Evolutionary conservation across 2,888 invertebrate species (phyloP).

Genomic region (Ochropleura plecta): DNA sequence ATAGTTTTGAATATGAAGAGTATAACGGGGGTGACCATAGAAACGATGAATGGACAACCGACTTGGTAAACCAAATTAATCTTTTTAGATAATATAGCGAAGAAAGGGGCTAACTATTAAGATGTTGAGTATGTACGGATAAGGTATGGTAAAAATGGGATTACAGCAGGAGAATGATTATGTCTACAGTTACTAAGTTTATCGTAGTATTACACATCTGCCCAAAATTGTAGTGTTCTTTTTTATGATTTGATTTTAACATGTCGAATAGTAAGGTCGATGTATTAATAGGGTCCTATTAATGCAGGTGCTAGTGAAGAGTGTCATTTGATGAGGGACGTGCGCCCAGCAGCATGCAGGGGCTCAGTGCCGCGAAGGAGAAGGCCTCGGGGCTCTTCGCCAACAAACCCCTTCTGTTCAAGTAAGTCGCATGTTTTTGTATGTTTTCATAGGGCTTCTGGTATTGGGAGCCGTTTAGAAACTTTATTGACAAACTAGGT

Average conservation of each 20-base stretch:
- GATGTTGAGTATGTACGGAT: not conserved
- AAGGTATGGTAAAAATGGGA: not conserved
- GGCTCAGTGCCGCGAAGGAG: conserved; percentile 88
- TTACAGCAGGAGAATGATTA: not conserved
- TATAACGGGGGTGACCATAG: not conserved
- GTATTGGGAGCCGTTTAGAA: not conserved
- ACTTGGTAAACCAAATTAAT: not conserved
- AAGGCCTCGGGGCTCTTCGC: conserved; percentile 88
- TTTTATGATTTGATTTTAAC: not conserved
- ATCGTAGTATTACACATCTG: not conserved
- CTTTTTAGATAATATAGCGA: not conserved
- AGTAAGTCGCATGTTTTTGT: conserved; percentile 78
- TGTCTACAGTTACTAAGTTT: not conserved
- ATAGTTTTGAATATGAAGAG: not conserved
- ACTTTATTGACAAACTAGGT: not conserved
- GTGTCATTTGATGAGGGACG: conserved; percentile 84
- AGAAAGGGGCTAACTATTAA: not conserved
- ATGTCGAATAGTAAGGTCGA: not conserved
- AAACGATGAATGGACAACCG: not conserved
- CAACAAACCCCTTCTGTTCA: conserved; percentile 87
- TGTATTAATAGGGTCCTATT: conserved; percentile 18
- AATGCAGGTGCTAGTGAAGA: conserved; percentile 78
- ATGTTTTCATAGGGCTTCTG: not conserved
- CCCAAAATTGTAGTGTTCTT: not conserved
- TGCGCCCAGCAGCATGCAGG: conserved; percentile 84